These are phyloP conservation scores for Bedellia somnulentella DNA, from an alignment of 2,888 invertebrate genomes.

Conservation along the genomic window DNA sequence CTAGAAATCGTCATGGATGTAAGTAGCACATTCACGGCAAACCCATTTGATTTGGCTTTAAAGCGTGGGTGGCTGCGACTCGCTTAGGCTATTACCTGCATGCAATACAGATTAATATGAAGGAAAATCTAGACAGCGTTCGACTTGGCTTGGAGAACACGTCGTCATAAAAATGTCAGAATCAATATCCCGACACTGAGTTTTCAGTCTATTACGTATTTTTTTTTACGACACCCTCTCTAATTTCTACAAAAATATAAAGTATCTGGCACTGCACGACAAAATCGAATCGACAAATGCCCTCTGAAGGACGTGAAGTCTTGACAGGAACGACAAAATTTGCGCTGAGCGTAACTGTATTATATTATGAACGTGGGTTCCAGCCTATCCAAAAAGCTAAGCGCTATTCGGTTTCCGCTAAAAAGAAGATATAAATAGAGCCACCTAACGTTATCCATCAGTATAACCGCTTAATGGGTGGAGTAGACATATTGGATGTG, in stretches of 20 bases:
- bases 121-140: conserved; percentile 5
- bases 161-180: conserved; percentile 4
- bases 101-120: conserved; percentile 3
- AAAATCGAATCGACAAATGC: no score
- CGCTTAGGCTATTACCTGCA: conserved; percentile 3
- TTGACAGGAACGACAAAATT: no score
- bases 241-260: no score
- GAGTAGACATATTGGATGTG: conserved; percentile 8
- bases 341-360: no score
- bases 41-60: conserved; percentile 10
- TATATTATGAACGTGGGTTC: no score
- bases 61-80: conserved; percentile 6
- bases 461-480: conserved; percentile 8
- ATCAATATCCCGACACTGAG: conserved; percentile 2
- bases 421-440: background rate
- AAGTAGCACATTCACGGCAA: conserved; percentile 8
- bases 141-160: no score
- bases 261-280: no score
- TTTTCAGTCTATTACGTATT: conserved; percentile 4
- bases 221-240: conserved; percentile 2
- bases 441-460: conserved; percentile 7
- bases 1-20: no score
- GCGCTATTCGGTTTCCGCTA: no score
- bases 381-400: no score
- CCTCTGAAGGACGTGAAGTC: no score